These are phyloP conservation scores for Grammomys dolichurus DNA, from an alignment of 2,113 vertebrate species.

Conservation along the genomic window DNA sequence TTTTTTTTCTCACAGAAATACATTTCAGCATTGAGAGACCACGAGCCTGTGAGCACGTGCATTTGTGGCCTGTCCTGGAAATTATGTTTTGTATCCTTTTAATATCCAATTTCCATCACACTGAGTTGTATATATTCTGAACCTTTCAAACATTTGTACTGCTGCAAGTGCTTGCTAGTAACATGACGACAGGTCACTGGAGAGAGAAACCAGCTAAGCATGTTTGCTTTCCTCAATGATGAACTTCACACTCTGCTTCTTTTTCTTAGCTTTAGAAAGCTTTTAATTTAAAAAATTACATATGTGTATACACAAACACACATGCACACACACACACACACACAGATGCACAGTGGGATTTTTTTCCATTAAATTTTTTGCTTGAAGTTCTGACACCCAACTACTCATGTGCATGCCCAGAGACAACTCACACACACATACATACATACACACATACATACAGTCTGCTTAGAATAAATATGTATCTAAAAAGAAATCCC, in stretches of 20 bases:
- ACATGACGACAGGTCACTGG: background rate
- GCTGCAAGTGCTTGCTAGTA: background rate
- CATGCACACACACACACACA: no score
- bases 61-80: slow-evolving; percentile 7
- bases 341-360: no score
- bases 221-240: background rate
- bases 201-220: background rate
- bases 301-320: no score
- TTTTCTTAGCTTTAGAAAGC: background rate
- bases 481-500: slow-evolving; percentile 25
- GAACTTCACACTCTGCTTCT: background rate
- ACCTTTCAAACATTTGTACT: background rate
- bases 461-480: slow-evolving; percentile 25
- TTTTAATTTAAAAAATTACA: background rate
- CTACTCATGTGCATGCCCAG: no score
- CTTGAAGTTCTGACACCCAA: no score
- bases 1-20: no score
- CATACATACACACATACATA: no score
- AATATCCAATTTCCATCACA: background rate
- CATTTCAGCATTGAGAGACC: background rate
- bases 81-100: background rate
- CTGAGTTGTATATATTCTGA: background rate
- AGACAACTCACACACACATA: no score
- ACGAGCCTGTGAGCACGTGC: background rate
- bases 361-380: no score